Conservation (phyloP, 2,888 invertebrate genomes). For the Drosophila ezoana region DNA sequence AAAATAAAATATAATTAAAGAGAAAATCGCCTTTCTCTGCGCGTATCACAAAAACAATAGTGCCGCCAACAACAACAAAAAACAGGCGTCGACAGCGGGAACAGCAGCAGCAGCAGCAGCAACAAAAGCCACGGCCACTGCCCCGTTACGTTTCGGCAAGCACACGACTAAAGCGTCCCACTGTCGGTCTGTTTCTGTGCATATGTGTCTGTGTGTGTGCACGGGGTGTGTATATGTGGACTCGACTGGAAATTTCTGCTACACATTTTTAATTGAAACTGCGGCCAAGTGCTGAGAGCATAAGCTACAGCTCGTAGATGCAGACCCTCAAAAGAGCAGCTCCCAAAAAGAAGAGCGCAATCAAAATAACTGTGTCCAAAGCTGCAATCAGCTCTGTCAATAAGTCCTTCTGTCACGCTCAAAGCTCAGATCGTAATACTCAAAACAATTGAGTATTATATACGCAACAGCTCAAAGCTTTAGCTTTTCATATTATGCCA, state of each 20-base stretch:
- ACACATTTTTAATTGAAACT: slow-evolving; percentile 70
- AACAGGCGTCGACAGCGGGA: slow-evolving; percentile 58
- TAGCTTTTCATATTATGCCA: not conserved
- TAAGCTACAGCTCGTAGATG: slow-evolving; percentile 6
- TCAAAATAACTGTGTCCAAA: slow-evolving; percentile 14
- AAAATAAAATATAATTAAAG: slow-evolving; percentile 78
- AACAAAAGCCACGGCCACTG: slow-evolving; percentile 72
- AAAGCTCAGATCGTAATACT: not conserved
- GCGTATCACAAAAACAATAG: slow-evolving; percentile 77
- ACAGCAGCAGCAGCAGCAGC: slow-evolving; percentile 34
- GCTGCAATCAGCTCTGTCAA: not conserved
- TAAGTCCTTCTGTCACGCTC: slow-evolving; percentile 13
- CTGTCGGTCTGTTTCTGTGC: slow-evolving; percentile 37
- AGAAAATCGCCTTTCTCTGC: slow-evolving; percentile 76
- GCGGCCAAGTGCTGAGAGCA: slow-evolving; percentile 43
- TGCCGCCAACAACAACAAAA: slow-evolving; percentile 54
- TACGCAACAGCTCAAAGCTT: slow-evolving; percentile 8
- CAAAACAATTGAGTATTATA: not conserved
- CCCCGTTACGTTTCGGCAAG: slow-evolving; percentile 78
- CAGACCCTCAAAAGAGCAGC: slow-evolving; percentile 3
- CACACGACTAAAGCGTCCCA: slow-evolving; percentile 60
- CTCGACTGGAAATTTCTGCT: slow-evolving; percentile 74
- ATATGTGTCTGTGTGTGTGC: slow-evolving; percentile 23
- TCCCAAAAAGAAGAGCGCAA: slow-evolving; percentile 1
- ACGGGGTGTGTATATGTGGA: slow-evolving; percentile 46